These are phyloP conservation scores for Torymus tubicola DNA, from an alignment of 2,888 invertebrate genomes.

Conservation along the genomic window DNA sequence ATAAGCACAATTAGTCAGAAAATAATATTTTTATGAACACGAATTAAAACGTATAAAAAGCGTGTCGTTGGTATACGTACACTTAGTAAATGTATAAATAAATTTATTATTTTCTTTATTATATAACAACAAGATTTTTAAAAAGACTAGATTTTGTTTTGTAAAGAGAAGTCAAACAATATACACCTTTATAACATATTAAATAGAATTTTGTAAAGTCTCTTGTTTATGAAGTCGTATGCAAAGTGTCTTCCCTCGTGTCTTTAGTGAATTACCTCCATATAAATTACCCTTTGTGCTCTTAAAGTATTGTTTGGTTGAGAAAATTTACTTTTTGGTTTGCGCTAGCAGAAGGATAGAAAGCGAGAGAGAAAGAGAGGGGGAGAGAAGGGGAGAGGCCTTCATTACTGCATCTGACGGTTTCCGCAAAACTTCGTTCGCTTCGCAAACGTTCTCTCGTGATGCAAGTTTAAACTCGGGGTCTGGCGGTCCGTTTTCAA, in stretches of 20 bases:
- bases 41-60: no score
- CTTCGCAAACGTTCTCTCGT: constrained; percentile 19
- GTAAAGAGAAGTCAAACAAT: neutral
- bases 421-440: constrained; percentile 26
- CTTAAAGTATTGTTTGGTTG: constrained; percentile 20
- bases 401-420: constrained; percentile 45
- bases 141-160: no score
- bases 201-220: neutral
- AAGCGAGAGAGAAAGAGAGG: no score
- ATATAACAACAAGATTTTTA: no score
- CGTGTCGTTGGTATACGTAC: no score
- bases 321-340: constrained; percentile 34
- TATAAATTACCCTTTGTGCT: constrained; percentile 24
- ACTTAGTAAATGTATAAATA: no score
- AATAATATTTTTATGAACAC: no score
- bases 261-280: constrained; percentile 10
- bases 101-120: no score
- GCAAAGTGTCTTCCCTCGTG: neutral
- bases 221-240: no score
- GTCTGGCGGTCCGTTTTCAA: constrained; percentile 21
- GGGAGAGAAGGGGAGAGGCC: neutral
- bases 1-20: no score
- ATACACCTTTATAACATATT: constrained; percentile 1
- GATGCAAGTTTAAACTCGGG: constrained; percentile 37
- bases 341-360: neutral